Base-by-base conservation (phyloP, 2,888 invertebrate genomes). In the Eilema depressum region DNA sequence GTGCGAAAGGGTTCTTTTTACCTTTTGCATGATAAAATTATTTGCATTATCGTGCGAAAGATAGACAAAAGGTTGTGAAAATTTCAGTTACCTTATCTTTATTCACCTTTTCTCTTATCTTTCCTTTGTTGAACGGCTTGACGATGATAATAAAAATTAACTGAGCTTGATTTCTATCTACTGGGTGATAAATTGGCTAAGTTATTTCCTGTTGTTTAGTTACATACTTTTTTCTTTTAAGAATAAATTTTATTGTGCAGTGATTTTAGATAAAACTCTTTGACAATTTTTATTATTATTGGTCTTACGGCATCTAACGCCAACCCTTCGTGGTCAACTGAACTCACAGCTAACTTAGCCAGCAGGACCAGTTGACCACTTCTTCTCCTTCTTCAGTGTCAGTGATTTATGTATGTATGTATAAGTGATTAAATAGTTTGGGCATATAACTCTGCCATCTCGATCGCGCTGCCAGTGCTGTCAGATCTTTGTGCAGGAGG, bases 151-250 rank as follows among this genome's bases (percentile, higher is more conserved):
- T 14, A 37, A 53, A 33, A 47, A 25, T 8, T 41, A 20, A 47
- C n/a, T 20, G 8, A 65, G 37, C 53, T 61, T 33, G 61, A 61
- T 53, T 26, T 25, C 5, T n/a, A 60, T 53, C 47, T 63, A 53
- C 53, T 53, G 41, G 28, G 23, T 59, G 26, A 69, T 64, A 30
- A 41, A 23, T 14, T 37, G 1, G 25, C 60, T 69, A 3, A 64
- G 23, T 20, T 53, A 60, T 59, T 37, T 65, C 41, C 47, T 69
- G 60, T 28, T 26, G 25, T n/a, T 62, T 66, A 37, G 47, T 23
- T 60, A 47, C 53, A n/a, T n/a, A n/a, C n/a, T n/a, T 69, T 30
- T 11, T 30, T 37, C 26, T 57, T 41, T 37, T 23, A 28, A 66
- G 28, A 26, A 66, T 66, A 12, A 64, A 47, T 30, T 47, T 53